These are phyloP conservation scores for Ancistrus triradiatus DNA, from an alignment of 2,113 vertebrate species.

Conservation along the genomic window DNA sequence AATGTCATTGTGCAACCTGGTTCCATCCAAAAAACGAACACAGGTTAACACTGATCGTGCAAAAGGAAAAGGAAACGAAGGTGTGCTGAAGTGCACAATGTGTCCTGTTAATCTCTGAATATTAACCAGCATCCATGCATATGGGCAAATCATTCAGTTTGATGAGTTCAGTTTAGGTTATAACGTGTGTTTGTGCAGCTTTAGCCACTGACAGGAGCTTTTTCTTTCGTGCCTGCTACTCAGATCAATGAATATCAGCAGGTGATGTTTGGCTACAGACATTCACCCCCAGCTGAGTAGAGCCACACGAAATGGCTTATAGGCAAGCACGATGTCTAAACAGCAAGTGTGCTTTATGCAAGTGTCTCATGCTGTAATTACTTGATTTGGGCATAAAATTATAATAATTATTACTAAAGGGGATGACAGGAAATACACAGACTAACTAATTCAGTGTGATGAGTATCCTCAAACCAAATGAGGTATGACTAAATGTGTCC, in stretches of 20 bases:
- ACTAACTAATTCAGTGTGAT: slow-evolving; percentile 57
- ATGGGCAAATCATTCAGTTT: slow-evolving; percentile 56
- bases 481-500: slow-evolving; percentile 62
- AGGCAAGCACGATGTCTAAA: slow-evolving; percentile 18
- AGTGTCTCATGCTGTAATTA: slow-evolving; percentile 44
- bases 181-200: slow-evolving; percentile 37
- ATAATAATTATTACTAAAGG: slow-evolving; percentile 56
- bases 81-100: slow-evolving; percentile 43
- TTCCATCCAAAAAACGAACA: no score
- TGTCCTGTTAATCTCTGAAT: slow-evolving; percentile 62
- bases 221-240: slow-evolving; percentile 47
- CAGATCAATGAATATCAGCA: slow-evolving; percentile 37
- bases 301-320: slow-evolving; percentile 19
- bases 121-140: slow-evolving; percentile 58
- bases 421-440: slow-evolving; percentile 53
- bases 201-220: slow-evolving; percentile 29
- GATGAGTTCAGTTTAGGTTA: slow-evolving; percentile 50
- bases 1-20: no score
- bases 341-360: slow-evolving; percentile 14
- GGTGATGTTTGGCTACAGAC: slow-evolving; percentile 27
- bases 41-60: slow-evolving; percentile 54
- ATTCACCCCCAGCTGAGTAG: slow-evolving; percentile 19
- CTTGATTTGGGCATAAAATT: slow-evolving; percentile 46
- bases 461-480: slow-evolving; percentile 61
- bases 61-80: slow-evolving; percentile 51